These are phyloP conservation scores for Gisinianus flammeolus DNA, from an alignment of 2,888 invertebrate species.

Conservation along the genomic window DNA sequence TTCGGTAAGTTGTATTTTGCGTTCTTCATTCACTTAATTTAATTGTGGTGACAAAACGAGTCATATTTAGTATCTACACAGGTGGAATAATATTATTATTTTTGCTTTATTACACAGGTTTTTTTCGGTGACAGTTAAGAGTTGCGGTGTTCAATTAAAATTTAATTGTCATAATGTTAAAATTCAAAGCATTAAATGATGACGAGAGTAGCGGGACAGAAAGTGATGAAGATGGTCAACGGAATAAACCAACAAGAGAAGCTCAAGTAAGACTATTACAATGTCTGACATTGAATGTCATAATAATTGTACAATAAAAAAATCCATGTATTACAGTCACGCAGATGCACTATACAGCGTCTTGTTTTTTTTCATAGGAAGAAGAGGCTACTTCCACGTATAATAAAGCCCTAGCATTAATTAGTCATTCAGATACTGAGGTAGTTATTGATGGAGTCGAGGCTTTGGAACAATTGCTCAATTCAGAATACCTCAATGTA, in stretches of 20 bases:
- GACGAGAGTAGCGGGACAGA: slow-evolving; percentile 67
- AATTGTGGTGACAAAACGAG: too few relatives aligned
- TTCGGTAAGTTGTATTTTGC: too few relatives aligned
- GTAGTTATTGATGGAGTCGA: slow-evolving; percentile 61
- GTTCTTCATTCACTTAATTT: too few relatives aligned
- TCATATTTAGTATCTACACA: too few relatives aligned
- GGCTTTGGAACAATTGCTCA: slow-evolving; percentile 72
- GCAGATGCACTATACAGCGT: background rate
- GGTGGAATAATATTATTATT: too few relatives aligned
- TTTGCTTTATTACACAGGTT: too few relatives aligned
- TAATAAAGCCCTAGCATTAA: slow-evolving; percentile 75
- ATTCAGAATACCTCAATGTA: slow-evolving; percentile 61
- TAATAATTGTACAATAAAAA: background rate
- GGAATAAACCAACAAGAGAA: slow-evolving; percentile 65
- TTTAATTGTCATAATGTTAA: background rate
- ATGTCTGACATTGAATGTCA: too few relatives aligned
- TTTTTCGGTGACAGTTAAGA: too few relatives aligned
- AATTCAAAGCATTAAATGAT: slow-evolving; percentile 72
- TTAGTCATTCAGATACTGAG: slow-evolving; percentile 70
- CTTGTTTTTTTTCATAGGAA: slow-evolving; percentile 66
- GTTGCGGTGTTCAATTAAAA: too few relatives aligned
- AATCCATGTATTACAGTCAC: background rate
- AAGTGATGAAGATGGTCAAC: slow-evolving; percentile 63
- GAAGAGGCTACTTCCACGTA: slow-evolving; percentile 81
- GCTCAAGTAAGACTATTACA: slow-evolving; percentile 60